These are phyloP conservation scores for Galeopsomyia nigrocyanea DNA, from an alignment of 2,888 invertebrate species.

Conservation along the genomic window DNA sequence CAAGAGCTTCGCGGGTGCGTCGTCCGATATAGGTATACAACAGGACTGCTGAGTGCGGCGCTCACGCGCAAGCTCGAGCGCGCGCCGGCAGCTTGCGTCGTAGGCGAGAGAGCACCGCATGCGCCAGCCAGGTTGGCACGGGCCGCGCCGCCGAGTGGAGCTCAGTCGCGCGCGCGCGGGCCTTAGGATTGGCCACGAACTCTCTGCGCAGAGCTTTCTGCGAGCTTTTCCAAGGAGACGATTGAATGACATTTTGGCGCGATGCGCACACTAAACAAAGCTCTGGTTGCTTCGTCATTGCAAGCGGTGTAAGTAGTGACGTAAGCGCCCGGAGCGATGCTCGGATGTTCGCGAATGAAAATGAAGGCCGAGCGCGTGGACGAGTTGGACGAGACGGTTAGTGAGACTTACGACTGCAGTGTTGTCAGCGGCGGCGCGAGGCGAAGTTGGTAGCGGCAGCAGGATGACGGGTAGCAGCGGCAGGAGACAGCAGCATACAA, in stretches of 20 bases:
- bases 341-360: not conserved
- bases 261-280: no score
- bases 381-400: not conserved
- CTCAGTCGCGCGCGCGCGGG: constrained; percentile 41
- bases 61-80: constrained; percentile 40
- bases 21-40: no score
- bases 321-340: not conserved
- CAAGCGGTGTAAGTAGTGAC: no score
- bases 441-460: not conserved
- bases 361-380: not conserved
- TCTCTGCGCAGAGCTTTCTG: no score
- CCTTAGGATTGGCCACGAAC: not conserved
- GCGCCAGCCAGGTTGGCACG: constrained; percentile 58
- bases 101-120: constrained; percentile 45
- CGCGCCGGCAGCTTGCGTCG: constrained; percentile 51
- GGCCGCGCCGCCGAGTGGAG: constrained; percentile 55
- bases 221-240: no score
- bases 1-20: no score
- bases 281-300: no score
- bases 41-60: constrained; percentile 12
- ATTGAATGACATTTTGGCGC: no score
- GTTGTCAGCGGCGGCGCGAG: not conserved
- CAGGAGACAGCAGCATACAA: constrained; percentile 44
- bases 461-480: constrained; percentile 34
- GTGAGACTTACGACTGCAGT: not conserved